These are phyloP conservation scores for Troides helena DNA, from an alignment of 2,888 invertebrate genomes.

Conservation along the genomic window DNA sequence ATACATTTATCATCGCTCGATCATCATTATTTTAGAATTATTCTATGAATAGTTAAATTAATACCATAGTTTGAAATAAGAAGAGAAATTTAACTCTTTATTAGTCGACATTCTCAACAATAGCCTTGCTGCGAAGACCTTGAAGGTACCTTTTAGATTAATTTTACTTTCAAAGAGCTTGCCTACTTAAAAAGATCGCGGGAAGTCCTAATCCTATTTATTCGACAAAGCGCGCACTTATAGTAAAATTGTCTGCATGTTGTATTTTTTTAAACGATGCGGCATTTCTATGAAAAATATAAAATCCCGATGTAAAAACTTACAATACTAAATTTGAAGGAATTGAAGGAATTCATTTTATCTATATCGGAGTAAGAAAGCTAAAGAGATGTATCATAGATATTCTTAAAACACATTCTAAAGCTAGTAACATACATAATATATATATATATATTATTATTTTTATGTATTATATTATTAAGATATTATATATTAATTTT, in stretches of 20 bases:
- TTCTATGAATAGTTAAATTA: background rate
- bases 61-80: background rate
- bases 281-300: background rate
- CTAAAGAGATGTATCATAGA: no score
- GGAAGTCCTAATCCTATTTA: slow-evolving; percentile 25
- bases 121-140: slow-evolving; percentile 2
- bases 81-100: background rate
- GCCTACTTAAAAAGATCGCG: slow-evolving; percentile 31
- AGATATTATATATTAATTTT: background rate
- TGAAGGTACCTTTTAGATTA: slow-evolving; percentile 25
- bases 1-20: no score
- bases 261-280: slow-evolving; percentile 11
- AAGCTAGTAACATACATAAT: background rate
- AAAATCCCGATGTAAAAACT: background rate
- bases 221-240: slow-evolving; percentile 20
- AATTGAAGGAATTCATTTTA: no score
- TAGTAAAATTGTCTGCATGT: slow-evolving; percentile 13
- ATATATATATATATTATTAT: background rate
- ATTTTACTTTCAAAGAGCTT: slow-evolving; percentile 25
- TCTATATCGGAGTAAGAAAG: no score
- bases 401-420: background rate
- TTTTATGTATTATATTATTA: background rate
- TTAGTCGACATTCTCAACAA: background rate
- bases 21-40: no score
- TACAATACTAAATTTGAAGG: no score